These are phyloP conservation scores for Philonicus albiceps DNA, from an alignment of 2,888 invertebrate species.

Conservation along the genomic window DNA sequence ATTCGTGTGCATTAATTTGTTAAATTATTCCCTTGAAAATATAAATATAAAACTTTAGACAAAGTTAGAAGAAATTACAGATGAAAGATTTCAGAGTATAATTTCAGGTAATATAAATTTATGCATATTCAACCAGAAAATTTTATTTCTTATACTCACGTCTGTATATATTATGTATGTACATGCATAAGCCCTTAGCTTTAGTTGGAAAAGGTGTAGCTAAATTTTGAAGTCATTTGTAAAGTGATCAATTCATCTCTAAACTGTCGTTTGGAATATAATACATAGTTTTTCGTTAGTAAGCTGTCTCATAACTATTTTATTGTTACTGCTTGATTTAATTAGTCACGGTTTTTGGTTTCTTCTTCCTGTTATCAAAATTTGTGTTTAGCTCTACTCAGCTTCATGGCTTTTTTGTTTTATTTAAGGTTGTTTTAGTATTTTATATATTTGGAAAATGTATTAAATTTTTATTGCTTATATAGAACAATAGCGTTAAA, in stretches of 20 bases:
- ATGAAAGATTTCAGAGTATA: neutral
- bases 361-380: neutral
- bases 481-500: no score
- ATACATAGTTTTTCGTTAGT: neutral
- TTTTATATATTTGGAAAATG: no score
- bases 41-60: neutral
- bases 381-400: neutral
- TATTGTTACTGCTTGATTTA: neutral
- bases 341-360: neutral
- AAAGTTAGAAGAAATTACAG: neutral
- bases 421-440: neutral
- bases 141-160: neutral
- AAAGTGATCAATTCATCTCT: neutral
- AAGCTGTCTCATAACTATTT: neutral
- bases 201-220: neutral
- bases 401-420: neutral
- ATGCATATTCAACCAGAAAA: neutral
- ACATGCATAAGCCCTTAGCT: neutral
- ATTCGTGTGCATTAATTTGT: neutral
- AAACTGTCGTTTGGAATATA: neutral
- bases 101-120: neutral
- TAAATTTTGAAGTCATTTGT: neutral
- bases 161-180: neutral
- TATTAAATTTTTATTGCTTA: no score
- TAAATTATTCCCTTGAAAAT: neutral